These are phyloP conservation scores for Cherax destructor DNA, from an alignment of 1,140 invertebrate genomes.

Conservation along the genomic window DNA sequence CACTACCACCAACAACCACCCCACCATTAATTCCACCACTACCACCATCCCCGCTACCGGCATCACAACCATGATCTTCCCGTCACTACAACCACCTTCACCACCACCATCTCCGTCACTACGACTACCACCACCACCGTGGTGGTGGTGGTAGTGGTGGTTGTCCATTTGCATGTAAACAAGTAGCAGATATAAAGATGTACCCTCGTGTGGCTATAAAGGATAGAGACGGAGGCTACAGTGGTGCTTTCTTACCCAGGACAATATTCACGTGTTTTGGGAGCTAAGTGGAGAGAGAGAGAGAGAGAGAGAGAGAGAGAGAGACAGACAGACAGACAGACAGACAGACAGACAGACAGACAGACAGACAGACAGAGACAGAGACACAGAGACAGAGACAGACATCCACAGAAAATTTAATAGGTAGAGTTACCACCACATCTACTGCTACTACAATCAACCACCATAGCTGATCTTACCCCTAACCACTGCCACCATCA, in stretches of 20 bases:
- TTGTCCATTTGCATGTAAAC: constrained; percentile 54
- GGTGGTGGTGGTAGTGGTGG: neutral
- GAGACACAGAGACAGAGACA: neutral
- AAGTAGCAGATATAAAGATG: constrained; percentile 33
- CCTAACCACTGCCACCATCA: no score
- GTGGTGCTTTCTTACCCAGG: neutral
- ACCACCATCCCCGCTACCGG: no score
- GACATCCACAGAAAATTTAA: neutral
- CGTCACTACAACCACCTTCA: no score
- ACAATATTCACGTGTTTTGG: constrained; percentile 3
- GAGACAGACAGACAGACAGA: constrained; percentile 50
- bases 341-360: constrained; percentile 27
- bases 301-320: constrained; percentile 36
- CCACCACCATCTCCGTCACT: no score
- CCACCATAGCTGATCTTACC: no score
- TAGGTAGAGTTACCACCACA: neutral
- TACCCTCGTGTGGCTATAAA: constrained; percentile 32
- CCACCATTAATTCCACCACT: no score
- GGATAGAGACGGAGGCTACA: neutral
- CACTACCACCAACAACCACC: no score
- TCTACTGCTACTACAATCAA: neutral
- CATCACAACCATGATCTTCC: no score
- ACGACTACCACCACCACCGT: no score
- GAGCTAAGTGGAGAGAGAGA: neutral
- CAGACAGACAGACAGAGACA: constrained; percentile 37